Conservation (phyloP, 2,797 vertebrate species). For the Coracias cyanogaster region DNA sequence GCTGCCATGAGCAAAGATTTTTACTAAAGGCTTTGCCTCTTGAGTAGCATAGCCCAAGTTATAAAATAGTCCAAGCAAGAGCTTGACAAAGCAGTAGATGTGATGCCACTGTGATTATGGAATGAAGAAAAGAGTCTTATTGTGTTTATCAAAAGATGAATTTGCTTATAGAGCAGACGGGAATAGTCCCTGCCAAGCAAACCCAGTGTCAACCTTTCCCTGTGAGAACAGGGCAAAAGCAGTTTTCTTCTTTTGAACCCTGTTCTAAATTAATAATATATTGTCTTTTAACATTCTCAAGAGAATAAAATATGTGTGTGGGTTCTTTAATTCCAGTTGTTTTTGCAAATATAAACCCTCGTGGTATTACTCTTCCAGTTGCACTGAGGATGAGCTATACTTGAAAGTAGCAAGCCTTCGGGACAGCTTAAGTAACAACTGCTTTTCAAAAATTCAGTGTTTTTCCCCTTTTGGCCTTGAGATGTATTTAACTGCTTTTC, state of each 20-base stretch:
- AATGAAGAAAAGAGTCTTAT: neutral
- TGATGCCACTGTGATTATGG: neutral
- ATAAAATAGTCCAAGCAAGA: neutral
- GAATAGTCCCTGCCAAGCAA: neutral
- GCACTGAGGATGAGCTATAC: neutral
- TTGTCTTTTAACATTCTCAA: neutral
- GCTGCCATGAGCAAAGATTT: neutral
- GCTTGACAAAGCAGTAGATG: neutral
- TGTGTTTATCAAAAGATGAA: neutral
- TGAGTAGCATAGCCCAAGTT: neutral
- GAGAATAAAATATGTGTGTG: neutral
- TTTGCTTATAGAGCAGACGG: neutral
- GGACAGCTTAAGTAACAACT: neutral
- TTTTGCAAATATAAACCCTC: neutral
- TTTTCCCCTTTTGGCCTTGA: neutral
- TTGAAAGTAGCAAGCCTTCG: neutral
- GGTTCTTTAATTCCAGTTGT: neutral
- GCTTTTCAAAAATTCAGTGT: neutral
- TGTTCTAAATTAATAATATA: neutral
- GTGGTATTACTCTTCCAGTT: neutral
- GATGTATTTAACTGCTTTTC: neutral
- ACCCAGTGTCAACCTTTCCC: neutral
- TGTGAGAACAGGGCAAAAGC: neutral
- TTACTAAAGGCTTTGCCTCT: neutral
- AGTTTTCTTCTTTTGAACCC: neutral